Base-by-base conservation (phyloP, 2,113 vertebrate genomes). In the Orycteropus afer region DNA sequence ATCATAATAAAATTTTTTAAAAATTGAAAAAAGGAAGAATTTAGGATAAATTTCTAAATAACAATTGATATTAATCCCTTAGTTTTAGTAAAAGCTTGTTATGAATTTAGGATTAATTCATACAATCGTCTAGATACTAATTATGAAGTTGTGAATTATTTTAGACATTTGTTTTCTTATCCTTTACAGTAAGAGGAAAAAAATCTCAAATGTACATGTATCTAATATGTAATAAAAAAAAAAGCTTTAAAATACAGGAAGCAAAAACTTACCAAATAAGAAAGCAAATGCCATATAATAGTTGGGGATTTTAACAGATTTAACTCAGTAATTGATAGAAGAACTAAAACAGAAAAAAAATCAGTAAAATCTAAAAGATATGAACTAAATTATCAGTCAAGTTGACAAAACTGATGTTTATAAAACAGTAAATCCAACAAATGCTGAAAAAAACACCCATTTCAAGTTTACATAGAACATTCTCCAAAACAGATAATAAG, bases 81-180 rank as follows among this genome's bases (percentile, higher is more conserved):
- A 90, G 37, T 37, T 95, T 83, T 40, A 42, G 5, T 55, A 71
- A 93, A 90, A 71, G 22, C 59, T 83, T 81, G 61, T 67, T 89
- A 77, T 79, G 18, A 85, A 78, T 53, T 85, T 42, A 82, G 59
- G 55, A 32, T 92, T 61, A 92, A 94, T 82, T 92, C 8, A 91
- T 25, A 55, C 12, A 92, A 59, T 69, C 82, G 82, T 37, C 15
- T 47, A 77, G 23, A 47, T 59, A 5, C 25, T 82, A 79, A 83
- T 67, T 51, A 83, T 91, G 78, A 79, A 32, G 61, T 13, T 83
- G 57, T 77, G 37, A 91, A 74, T 55, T 89, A 91, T 79, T 79
- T 83, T 51, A 94, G 63, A 63, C 22, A 83, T 14, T 81, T 57
- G 27, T 51, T 91, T 91, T 91, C 45, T 81, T 80, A 61, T 82